Percentiles rank a stretch among this genome's conserved stretches.
Conservation (phyloP, 2,888 invertebrate species). For the Scrobipalpa atriplicella region DNA sequence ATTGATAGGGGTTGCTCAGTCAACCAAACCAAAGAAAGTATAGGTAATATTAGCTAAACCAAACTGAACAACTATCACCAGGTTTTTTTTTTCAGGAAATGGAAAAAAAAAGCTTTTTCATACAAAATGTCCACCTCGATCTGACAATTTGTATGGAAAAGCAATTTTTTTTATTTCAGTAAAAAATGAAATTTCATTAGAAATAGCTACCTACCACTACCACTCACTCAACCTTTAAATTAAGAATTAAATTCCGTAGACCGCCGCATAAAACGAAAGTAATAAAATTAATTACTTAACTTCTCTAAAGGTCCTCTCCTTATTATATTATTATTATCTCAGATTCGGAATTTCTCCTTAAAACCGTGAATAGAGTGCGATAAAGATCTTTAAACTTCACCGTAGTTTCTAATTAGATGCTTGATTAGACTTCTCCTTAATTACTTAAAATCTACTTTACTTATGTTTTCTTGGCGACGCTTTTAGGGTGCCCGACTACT, state of each 20-base stretch:
- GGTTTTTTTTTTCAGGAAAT: no score
- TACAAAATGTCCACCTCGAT: no score
- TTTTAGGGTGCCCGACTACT: conserved; percentile 45
- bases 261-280: not conserved
- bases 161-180: no score
- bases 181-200: no score
- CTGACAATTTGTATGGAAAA: no score
- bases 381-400: conserved; percentile 1
- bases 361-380: conserved; percentile 6
- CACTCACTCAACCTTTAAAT: no score
- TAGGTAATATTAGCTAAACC: no score
- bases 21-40: no score
- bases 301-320: not conserved
- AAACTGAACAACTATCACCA: no score
- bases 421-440: conserved; percentile 67
- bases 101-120: no score
- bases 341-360: not conserved
- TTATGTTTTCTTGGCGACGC: conserved; percentile 65
- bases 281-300: not conserved
- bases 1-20: no score
- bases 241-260: not conserved
- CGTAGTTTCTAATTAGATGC: conserved; percentile 28
- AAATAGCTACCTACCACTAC: no score
- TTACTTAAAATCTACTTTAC: conserved; percentile 69
- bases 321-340: not conserved